Conservation (phyloP, 2,113 vertebrate species). For the Chiloscyllium plagiosum region DNA sequence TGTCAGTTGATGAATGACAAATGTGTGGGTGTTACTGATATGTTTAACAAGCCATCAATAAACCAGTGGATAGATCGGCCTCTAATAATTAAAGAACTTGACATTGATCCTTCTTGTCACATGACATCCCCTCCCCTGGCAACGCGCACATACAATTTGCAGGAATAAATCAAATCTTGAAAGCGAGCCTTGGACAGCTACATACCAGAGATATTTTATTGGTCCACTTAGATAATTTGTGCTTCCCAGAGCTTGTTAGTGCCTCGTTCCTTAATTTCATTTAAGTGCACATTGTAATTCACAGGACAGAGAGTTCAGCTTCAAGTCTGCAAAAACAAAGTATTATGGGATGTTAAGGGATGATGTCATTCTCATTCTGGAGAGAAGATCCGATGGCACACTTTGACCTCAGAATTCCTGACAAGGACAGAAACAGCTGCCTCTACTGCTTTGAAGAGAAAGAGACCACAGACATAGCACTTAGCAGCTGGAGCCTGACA, state of each 20-base stretch:
- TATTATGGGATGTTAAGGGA: background rate
- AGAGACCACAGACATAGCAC: background rate
- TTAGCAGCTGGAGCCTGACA: background rate
- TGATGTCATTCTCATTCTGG: background rate
- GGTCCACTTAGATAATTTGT: constrained; percentile 22
- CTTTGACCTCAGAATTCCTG: background rate
- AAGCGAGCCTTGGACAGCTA: background rate
- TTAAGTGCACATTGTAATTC: constrained; percentile 4
- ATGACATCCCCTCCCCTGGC: background rate
- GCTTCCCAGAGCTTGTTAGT: background rate
- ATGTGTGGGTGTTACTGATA: background rate
- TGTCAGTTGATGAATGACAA: background rate
- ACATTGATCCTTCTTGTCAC: background rate
- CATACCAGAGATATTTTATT: constrained; percentile 7
- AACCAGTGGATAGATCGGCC: background rate
- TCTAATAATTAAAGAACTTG: background rate
- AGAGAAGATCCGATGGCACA: background rate
- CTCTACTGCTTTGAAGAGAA: background rate
- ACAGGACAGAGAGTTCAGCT: background rate
- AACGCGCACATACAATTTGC: background rate
- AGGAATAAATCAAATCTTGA: background rate
- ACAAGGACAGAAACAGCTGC: background rate
- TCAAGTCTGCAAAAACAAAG: background rate
- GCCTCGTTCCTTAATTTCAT: background rate
- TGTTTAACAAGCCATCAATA: background rate